phyloP scores from a whole-genome alignment of 2,888 invertebrate species.

The Laspeyria flexula region DNA sequence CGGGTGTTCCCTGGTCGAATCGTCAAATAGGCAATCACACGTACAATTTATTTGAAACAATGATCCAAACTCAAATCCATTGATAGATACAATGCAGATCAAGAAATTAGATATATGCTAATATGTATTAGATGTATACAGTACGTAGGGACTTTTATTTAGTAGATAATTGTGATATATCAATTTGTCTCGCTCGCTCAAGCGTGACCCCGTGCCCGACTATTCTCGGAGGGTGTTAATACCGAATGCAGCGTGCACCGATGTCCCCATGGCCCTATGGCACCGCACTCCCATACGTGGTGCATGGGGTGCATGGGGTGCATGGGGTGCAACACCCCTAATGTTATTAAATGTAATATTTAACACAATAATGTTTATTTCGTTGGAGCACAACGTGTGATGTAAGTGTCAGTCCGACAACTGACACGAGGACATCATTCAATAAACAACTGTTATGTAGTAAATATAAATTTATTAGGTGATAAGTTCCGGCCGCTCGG shows the following conservation, averaged over 20 bases:
- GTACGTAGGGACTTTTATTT: too few species aligned
- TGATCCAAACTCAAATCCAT: too few species aligned
- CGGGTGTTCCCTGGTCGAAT: too few species aligned
- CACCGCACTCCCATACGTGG: too few species aligned
- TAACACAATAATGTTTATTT: slow-evolving; percentile 16
- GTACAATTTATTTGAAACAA: too few species aligned
- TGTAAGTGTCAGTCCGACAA: not conserved
- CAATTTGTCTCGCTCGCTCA: slow-evolving; percentile 8
- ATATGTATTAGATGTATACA: too few species aligned
- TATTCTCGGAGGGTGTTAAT: slow-evolving; percentile 12
- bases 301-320: not conserved
- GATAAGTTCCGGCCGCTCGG: too few species aligned
- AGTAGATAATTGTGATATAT: not conserved
- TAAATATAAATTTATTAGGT: too few species aligned
- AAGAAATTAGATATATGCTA: too few species aligned
- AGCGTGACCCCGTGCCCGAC: not conserved
- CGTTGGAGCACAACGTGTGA: slow-evolving; percentile 1
- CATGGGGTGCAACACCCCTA: not conserved
- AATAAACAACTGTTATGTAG: not conserved
- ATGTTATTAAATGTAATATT: slow-evolving; percentile 15
- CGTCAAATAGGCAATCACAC: too few species aligned
- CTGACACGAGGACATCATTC: not conserved
- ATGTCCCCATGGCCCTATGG: not conserved
- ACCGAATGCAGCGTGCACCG: slow-evolving; percentile 6
- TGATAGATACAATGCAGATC: too few species aligned